Evolutionary conservation across 2,888 invertebrate genomes (phyloP).

Genomic region (Apodemia mormo): DNA sequence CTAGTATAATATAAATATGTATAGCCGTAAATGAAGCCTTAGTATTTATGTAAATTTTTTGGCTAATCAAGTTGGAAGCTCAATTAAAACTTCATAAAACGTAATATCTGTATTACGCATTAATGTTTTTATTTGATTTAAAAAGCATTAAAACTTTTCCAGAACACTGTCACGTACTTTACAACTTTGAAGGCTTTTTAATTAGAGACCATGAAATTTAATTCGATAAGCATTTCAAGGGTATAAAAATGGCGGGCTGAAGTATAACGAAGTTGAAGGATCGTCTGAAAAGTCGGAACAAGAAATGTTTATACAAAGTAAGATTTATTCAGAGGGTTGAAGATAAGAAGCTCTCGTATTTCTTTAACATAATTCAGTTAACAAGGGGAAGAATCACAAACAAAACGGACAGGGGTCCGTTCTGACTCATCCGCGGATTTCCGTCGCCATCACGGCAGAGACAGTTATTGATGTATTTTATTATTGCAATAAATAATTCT

Average conservation of each 20-base stretch:
- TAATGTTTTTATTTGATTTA: slow-evolving; percentile 17
- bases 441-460: slow-evolving; percentile 56
- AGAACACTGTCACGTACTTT: slow-evolving; percentile 14
- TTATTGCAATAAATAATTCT: slow-evolving; percentile 51
- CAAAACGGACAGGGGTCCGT: slow-evolving; percentile 52
- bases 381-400: slow-evolving; percentile 62
- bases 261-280: slow-evolving; percentile 39
- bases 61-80: background rate
- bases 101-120: slow-evolving; percentile 11
- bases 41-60: too few relatives aligned
- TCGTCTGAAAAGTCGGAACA: slow-evolving; percentile 32
- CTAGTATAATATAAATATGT: too few relatives aligned
- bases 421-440: slow-evolving; percentile 71
- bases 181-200: slow-evolving; percentile 29
- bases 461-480: slow-evolving; percentile 69
- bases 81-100: slow-evolving; percentile 15
- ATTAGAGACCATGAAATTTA: slow-evolving; percentile 38
- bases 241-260: slow-evolving; percentile 36
- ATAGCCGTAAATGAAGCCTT: too few relatives aligned
- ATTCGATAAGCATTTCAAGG: slow-evolving; percentile 39
- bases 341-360: slow-evolving; percentile 59
- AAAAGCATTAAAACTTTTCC: slow-evolving; percentile 17
- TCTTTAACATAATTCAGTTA: slow-evolving; percentile 69
- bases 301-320: slow-evolving; percentile 50
- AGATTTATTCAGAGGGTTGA: slow-evolving; percentile 69